These are phyloP conservation scores for Anoncus sp. DNA, from an alignment of 2,888 invertebrate species.

Conservation along the genomic window DNA sequence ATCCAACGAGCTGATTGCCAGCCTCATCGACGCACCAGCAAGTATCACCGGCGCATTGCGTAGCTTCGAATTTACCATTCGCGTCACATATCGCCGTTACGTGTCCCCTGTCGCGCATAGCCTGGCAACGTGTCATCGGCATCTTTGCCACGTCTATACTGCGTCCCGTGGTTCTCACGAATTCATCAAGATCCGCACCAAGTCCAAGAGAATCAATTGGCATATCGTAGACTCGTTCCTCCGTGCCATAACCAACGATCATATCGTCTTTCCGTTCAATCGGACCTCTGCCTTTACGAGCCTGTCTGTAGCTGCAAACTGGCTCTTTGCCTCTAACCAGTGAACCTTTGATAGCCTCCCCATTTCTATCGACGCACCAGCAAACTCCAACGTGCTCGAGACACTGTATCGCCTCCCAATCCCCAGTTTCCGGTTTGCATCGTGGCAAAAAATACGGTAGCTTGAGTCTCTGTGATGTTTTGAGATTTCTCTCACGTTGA, in stretches of 20 bases:
- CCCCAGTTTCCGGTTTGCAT: slow-evolving; percentile 89
- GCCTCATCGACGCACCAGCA: slow-evolving; percentile 96
- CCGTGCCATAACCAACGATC: slow-evolving; percentile 75
- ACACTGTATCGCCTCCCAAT: slow-evolving; percentile 93
- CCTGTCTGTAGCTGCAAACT: slow-evolving; percentile 92
- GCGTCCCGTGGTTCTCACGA: slow-evolving; percentile 73
- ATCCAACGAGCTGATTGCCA: slow-evolving; percentile 88
- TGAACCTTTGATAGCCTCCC: slow-evolving; percentile 92
- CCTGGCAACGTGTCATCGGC: slow-evolving; percentile 85
- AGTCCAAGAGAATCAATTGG: slow-evolving; percentile 65
- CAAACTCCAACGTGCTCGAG: slow-evolving; percentile 91
- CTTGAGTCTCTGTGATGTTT: slow-evolving; percentile 89
- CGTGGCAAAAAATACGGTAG: slow-evolving; percentile 91
- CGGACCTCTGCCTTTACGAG: slow-evolving; percentile 82
- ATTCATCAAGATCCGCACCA: slow-evolving; percentile 12
- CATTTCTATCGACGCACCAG: slow-evolving; percentile 94
- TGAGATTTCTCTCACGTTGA: slow-evolving; percentile 90
- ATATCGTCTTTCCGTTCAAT: slow-evolving; percentile 68
- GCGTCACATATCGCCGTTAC: slow-evolving; percentile 86
- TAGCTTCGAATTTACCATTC: slow-evolving; percentile 89
- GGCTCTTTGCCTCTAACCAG: slow-evolving; percentile 91
- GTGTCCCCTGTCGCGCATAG: slow-evolving; percentile 83
- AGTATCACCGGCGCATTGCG: slow-evolving; percentile 88
- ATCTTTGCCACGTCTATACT: slow-evolving; percentile 76
- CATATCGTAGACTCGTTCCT: slow-evolving; percentile 51